phyloP scores from a whole-genome alignment of 2,888 invertebrate species.

The Arrhopalites spinosus region DNA sequence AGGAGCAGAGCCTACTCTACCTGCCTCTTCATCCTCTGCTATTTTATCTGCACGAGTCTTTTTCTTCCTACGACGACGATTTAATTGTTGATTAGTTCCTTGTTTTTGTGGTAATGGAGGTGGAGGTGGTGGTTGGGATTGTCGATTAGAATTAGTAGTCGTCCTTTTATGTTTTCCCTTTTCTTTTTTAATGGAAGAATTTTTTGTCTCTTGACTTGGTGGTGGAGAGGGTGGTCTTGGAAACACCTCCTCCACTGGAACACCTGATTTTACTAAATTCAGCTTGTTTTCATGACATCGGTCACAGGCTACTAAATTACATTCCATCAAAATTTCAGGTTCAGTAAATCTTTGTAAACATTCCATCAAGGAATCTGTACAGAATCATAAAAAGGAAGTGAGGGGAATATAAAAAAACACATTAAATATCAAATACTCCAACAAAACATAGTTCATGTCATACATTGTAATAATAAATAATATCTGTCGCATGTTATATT shows the following conservation, averaged over 20 bases:
- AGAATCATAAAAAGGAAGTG: constrained; percentile 2
- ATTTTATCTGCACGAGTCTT: constrained; percentile 22
- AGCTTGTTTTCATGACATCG: constrained; percentile 65
- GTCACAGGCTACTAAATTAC: constrained; percentile 92
- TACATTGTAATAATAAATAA: constrained; percentile 2
- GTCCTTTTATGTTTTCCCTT: not conserved
- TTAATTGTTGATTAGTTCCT: not conserved
- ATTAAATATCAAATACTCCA: not conserved
- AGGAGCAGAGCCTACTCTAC: not conserved
- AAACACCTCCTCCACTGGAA: constrained; percentile 68
- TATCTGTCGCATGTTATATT: not conserved
- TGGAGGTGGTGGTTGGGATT: not conserved
- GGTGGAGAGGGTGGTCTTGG: constrained; percentile 42
- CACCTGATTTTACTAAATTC: constrained; percentile 61
- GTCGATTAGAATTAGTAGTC: not conserved
- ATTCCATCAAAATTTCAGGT: constrained; percentile 85
- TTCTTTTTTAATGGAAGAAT: constrained; percentile 1
- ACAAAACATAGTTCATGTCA: too few relatives aligned
- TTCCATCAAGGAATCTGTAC: constrained; percentile 70
- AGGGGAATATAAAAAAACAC: not conserved
- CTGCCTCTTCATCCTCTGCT: not conserved
- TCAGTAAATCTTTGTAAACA: constrained; percentile 92
- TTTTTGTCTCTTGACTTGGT: constrained; percentile 11
- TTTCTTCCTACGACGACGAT: not conserved
- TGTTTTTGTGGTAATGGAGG: not conserved